Evolutionary conservation across 2,113 vertebrate species (phyloP).

Genomic region (Stictonetta naevosa): DNA sequence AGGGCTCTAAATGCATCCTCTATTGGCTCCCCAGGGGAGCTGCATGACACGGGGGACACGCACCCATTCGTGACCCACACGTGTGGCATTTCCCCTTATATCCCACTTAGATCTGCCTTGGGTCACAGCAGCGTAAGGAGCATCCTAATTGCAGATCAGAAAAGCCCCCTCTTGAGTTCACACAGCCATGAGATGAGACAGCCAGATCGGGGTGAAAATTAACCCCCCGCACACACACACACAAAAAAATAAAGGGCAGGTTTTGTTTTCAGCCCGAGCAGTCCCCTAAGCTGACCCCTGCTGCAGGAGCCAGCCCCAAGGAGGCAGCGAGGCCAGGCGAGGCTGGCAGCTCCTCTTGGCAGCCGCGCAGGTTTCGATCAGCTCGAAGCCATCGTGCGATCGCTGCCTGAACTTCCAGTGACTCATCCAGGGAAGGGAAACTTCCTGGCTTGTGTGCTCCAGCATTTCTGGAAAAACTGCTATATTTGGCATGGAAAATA

Average conservation of each 20-base stretch:
- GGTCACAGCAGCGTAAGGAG: not conserved
- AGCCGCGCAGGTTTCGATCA: not conserved
- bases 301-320: not conserved
- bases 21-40: not conserved
- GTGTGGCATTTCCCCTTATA: not conserved
- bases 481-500: slow-evolving; percentile 71
- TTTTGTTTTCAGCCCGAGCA: not conserved
- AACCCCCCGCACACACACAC: not conserved
- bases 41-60: not conserved
- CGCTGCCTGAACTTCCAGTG: slow-evolving; percentile 69
- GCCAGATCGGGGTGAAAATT: not conserved
- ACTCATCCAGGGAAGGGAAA: slow-evolving; percentile 66
- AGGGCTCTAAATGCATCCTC: not conserved
- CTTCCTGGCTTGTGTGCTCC: slow-evolving; percentile 48
- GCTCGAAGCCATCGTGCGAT: slow-evolving; percentile 45
- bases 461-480: slow-evolving; percentile 69
- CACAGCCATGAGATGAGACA: not conserved
- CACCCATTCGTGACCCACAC: rapidly evolving
- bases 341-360: slow-evolving; percentile 37
- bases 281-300: rapidly evolving
- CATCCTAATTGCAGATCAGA: not conserved
- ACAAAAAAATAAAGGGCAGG: not conserved
- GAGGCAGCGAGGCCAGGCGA: not conserved
- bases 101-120: not conserved
- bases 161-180: not conserved